Evolutionary conservation across 2,888 invertebrate species (phyloP).

Genomic region (Seira ritae): DNA sequence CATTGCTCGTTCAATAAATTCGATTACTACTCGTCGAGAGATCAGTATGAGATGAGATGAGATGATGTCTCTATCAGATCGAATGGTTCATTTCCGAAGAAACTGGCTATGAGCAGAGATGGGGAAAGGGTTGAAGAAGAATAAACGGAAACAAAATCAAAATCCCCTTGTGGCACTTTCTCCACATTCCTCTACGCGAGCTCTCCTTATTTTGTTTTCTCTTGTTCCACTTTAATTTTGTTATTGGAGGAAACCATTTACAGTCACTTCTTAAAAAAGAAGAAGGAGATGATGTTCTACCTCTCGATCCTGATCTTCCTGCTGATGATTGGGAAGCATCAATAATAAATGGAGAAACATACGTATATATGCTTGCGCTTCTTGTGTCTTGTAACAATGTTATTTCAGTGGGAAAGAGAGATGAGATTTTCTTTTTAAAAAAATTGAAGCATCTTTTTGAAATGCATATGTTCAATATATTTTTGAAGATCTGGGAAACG

Average conservation of each 20-base stretch:
- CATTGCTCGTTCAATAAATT: neutral
- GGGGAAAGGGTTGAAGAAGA: neutral
- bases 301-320: too few relatives aligned
- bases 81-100: neutral
- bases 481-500: too few relatives aligned
- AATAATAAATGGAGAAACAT: neutral
- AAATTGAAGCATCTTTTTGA: too few relatives aligned
- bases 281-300: neutral
- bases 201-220: slow-evolving; percentile 26
- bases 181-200: slow-evolving; percentile 29
- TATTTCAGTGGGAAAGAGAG: too few relatives aligned
- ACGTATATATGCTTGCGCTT: too few relatives aligned
- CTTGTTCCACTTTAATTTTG: neutral
- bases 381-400: too few relatives aligned
- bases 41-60: neutral
- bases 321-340: neutral
- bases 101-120: neutral
- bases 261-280: neutral
- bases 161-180: slow-evolving; percentile 56
- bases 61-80: neutral
- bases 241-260: neutral
- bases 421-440: too few relatives aligned
- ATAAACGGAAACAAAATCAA: slow-evolving; percentile 29
- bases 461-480: too few relatives aligned
- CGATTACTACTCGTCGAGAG: neutral